phyloP scores from a whole-genome alignment of 2,888 invertebrate genomes.

The Eupithecia subfuscata region DNA sequence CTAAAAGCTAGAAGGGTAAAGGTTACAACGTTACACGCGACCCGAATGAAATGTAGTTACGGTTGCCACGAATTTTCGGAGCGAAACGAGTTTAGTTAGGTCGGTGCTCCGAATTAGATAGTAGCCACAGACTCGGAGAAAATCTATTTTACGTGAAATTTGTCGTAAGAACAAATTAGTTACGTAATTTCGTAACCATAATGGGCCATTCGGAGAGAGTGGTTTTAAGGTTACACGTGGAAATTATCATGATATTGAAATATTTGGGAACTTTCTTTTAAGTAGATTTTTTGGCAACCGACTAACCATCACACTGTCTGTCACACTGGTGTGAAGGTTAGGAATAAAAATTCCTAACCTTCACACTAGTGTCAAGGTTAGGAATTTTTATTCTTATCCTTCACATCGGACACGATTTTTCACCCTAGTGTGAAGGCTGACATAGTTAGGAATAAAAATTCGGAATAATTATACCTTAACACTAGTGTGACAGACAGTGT shows the following conservation, averaged over 20 bases:
- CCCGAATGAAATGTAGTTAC: constrained; percentile 16
- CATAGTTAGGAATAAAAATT: too few relatives aligned
- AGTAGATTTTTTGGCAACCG: not conserved
- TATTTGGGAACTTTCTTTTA: not conserved
- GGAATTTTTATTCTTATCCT: too few relatives aligned
- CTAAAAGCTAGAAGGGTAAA: constrained; percentile 24
- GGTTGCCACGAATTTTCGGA: constrained; percentile 12
- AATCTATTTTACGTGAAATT: constrained; percentile 12
- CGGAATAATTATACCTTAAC: too few relatives aligned
- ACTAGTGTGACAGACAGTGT: too few relatives aligned
- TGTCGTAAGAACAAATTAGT: not conserved
- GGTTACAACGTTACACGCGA: constrained; percentile 5
- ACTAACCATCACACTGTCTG: too few relatives aligned
- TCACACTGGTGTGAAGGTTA: too few relatives aligned
- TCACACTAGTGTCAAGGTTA: too few relatives aligned
- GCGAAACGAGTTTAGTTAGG: constrained; percentile 21
- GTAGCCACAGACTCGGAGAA: constrained; percentile 9
- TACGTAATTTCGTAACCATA: constrained; percentile 3
- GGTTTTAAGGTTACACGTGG: not conserved
- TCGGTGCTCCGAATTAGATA: constrained; percentile 10
- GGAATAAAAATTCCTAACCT: too few relatives aligned
- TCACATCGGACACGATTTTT: too few relatives aligned
- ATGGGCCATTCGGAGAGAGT: not conserved
- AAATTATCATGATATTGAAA: not conserved
- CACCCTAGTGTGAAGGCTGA: too few relatives aligned